Evolutionary conservation across 2,888 invertebrate genomes (phyloP).

Genomic region (Lamellibrachia satsuma): DNA sequence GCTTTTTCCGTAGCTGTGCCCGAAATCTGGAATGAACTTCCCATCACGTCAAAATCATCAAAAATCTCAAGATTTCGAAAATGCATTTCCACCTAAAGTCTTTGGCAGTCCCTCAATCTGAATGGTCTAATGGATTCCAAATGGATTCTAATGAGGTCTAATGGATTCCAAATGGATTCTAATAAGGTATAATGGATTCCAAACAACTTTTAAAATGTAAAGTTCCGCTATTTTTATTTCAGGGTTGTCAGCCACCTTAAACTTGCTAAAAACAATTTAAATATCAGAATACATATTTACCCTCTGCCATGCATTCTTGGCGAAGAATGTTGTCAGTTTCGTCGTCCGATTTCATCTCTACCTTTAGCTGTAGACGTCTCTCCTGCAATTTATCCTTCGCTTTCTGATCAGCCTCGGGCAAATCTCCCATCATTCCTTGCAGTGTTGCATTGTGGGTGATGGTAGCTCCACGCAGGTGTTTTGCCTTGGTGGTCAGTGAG

Average conservation of each 20-base stretch:
- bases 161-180: no score
- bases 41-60: no score
- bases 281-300: background rate
- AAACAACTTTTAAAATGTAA: no score
- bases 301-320: slow-evolving; percentile 21
- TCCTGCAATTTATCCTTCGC: slow-evolving; percentile 19
- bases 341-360: slow-evolving; percentile 29
- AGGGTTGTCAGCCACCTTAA: background rate
- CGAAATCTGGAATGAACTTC: no score
- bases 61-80: no score
- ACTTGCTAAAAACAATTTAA: background rate
- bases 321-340: slow-evolving; percentile 30
- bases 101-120: no score
- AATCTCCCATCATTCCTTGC: slow-evolving; percentile 51
- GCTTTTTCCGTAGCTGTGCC: no score
- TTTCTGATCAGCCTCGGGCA: slow-evolving; percentile 26
- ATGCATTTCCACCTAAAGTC: no score
- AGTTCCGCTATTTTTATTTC: no score
- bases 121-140: no score
- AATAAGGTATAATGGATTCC: no score
- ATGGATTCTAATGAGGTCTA: no score
- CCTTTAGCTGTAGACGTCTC: slow-evolving; percentile 25
- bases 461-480: slow-evolving; percentile 44
- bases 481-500: slow-evolving; percentile 34
- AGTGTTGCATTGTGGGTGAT: slow-evolving; percentile 43